phyloP scores from a whole-genome alignment of 2,888 invertebrate genomes.

The Melinaea menophilus region DNA sequence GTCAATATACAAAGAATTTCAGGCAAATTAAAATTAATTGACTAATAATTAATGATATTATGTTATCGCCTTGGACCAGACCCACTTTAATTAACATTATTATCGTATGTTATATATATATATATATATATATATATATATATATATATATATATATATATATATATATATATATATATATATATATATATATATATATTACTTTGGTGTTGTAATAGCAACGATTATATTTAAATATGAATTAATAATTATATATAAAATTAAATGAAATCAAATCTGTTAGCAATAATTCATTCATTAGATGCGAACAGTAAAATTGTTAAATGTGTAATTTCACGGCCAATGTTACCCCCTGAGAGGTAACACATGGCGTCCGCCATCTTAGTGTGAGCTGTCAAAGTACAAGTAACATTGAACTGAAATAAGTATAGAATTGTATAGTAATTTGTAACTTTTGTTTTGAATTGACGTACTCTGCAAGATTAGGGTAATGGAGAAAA shows the following conservation, averaged over 20 bases:
- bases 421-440: no score
- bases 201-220: no score
- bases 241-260: neutral
- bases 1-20: conserved; percentile 14
- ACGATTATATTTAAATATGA: no score
- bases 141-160: neutral
- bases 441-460: no score
- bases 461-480: no score
- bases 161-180: neutral
- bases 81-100: neutral
- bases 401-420: neutral
- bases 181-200: neutral
- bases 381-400: conserved; percentile 10
- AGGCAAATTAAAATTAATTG: conserved; percentile 22
- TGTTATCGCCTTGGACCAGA: conserved; percentile 6
- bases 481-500: no score
- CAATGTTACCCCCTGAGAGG: conserved; percentile 3
- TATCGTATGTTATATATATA: neutral
- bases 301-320: neutral
- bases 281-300: conserved; percentile 6
- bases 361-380: conserved; percentile 13
- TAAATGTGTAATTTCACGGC: neutral
- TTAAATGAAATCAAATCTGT: neutral
- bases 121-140: neutral
- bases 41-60: conserved; percentile 17